These are phyloP conservation scores for Trachelus tabidus DNA, from an alignment of 2,888 invertebrate species.

Conservation along the genomic window DNA sequence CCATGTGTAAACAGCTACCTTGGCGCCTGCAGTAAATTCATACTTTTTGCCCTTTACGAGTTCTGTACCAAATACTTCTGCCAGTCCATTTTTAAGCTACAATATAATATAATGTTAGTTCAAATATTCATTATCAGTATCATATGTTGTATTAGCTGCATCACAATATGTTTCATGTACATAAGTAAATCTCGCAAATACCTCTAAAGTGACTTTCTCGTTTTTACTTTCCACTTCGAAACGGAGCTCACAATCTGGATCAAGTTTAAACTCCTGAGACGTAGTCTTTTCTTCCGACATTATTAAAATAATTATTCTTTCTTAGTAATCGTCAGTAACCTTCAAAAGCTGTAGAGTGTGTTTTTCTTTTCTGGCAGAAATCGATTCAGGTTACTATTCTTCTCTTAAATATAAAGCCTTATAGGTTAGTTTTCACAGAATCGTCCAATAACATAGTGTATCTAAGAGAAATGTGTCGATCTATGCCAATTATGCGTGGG, in stretches of 20 bases:
- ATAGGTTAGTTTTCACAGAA: not conserved
- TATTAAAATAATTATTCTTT: conserved; percentile 7
- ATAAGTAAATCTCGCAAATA: conserved; percentile 50
- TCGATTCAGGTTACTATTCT: not conserved
- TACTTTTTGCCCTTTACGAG: conserved; percentile 92
- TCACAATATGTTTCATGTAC: not conserved
- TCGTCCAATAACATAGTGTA: not conserved
- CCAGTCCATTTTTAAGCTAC: conserved; percentile 88
- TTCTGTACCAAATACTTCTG: conserved; percentile 97
- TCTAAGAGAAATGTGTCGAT: not conserved
- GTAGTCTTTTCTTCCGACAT: conserved; percentile 59
- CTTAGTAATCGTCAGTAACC: not conserved
- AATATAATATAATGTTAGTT: conserved; percentile 35
- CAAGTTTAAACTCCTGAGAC: conserved; percentile 82
- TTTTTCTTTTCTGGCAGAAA: not conserved
- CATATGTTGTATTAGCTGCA: not conserved
- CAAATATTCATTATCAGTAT: not conserved
- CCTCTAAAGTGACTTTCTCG: conserved; percentile 84
- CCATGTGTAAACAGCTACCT: conserved; percentile 96
- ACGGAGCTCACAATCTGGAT: conserved; percentile 89
- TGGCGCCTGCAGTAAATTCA: conserved; percentile 88
- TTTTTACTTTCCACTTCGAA: conserved; percentile 93
- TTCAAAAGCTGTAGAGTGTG: not conserved
- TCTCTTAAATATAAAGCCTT: not conserved
- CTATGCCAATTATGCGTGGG: not conserved